Percentiles rank a stretch among this genome's conserved stretches.
Conservation (phyloP, 2,888 invertebrate species). For the Pelosia muscerda region DNA sequence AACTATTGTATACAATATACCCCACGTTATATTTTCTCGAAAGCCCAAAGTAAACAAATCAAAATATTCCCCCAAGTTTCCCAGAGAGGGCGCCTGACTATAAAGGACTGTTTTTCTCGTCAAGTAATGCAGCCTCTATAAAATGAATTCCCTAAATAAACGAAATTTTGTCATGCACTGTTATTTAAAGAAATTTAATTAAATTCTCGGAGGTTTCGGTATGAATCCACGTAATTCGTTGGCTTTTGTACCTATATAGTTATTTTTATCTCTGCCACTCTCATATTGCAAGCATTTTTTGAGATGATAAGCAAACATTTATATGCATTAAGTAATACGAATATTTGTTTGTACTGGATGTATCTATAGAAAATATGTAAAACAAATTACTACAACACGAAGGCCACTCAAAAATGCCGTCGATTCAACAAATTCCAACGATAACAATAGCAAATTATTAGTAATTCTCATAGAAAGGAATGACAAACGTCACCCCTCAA, state of each 20-base stretch:
- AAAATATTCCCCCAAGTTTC: slow-evolving; percentile 15
- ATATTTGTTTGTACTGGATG: not conserved
- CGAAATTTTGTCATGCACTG: slow-evolving; percentile 57
- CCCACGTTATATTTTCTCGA: slow-evolving; percentile 7
- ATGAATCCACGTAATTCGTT: slow-evolving; percentile 48
- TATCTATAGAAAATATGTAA: too few relatives aligned
- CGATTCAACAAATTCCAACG: too few relatives aligned
- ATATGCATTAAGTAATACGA: not conserved
- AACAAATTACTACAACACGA: too few relatives aligned
- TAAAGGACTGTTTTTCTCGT: slow-evolving; percentile 31
- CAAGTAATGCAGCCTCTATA: slow-evolving; percentile 51
- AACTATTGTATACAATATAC: not conserved
- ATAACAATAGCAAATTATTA: too few relatives aligned
- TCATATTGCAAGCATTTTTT: not conserved
- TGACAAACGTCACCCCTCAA: too few relatives aligned
- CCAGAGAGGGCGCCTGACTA: slow-evolving; percentile 10
- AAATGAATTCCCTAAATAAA: slow-evolving; percentile 62
- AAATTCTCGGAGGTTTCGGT: slow-evolving; percentile 55
- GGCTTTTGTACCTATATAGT: not conserved
- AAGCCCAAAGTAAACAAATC: slow-evolving; percentile 19
- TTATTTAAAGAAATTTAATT: slow-evolving; percentile 73
- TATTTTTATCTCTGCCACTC: not conserved
- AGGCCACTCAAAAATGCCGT: too few relatives aligned
- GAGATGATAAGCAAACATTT: too few relatives aligned
- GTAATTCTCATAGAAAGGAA: too few relatives aligned